A percentile compares a stretch with the other conserved stretches of the same genome.
Evolutionary conservation across 2,888 invertebrate species (phyloP).

Genomic region (Andrena camellia): DNA sequence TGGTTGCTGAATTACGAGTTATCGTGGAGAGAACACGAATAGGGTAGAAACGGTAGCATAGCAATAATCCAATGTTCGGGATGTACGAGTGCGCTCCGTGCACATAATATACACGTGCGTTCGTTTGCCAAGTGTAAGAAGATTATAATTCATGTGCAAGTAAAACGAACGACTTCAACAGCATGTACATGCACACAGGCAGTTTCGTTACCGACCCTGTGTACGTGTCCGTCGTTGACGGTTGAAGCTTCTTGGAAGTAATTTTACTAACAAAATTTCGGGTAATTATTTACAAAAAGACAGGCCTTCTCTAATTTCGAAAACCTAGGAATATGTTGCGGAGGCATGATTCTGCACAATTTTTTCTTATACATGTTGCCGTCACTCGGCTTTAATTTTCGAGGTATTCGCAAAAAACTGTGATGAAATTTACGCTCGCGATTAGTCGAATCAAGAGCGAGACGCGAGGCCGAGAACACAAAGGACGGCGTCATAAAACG

Average conservation of each 20-base stretch:
- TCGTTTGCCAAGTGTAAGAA: conserved; percentile 63
- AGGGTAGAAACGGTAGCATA: conserved; percentile 64
- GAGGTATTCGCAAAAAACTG: no score
- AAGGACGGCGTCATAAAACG: not conserved
- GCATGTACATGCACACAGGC: no score
- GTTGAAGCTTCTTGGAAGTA: no score
- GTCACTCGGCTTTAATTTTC: no score
- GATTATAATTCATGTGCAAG: conserved; percentile 60
- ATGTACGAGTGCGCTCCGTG: conserved; percentile 39
- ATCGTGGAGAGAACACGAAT: conserved; percentile 62
- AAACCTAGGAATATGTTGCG: no score
- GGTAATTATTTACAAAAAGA: no score
- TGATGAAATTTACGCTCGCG: not conserved
- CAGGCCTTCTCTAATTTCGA: no score
- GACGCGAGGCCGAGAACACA: not conserved
- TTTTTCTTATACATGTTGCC: no score
- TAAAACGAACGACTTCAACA: conserved; percentile 39
- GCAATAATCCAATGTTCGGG: conserved; percentile 65
- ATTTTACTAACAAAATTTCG: no score
- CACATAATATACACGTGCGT: conserved; percentile 37
- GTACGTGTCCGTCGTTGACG: no score
- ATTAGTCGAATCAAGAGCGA: not conserved
- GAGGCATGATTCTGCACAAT: no score
- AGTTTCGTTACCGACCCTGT: not conserved
- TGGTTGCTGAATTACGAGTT: conserved; percentile 67